Base-by-base conservation (phyloP, 2,113 vertebrate genomes). In the Mormyrus lacerda region DNA sequence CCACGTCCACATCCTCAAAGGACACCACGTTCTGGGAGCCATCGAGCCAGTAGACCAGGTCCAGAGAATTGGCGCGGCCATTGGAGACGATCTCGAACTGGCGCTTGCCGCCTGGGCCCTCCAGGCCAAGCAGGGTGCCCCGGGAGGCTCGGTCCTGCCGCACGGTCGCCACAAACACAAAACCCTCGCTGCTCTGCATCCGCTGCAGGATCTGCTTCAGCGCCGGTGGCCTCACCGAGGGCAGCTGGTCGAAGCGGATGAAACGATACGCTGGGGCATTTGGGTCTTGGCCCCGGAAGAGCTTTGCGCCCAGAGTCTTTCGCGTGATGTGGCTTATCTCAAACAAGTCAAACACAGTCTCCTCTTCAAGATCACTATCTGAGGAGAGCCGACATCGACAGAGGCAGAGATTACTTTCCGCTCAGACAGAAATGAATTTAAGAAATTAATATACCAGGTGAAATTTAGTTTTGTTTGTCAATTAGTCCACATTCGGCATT, bases 41-140 rank as follows among this genome's bases (percentile, higher is more conserved):
- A 2, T 96, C 97, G 50, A 96, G 90, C 97, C 97, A 98, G 93
- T 98, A 99, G 27, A 96, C 94, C 89, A 99, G 95, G 92, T 99
- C 98, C 95, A 99, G 95, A 2, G 96, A 97, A 96, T 99, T 98
- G 51, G 97, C 95, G 0, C 96, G 96, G 76, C 98, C 98, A 9
- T 99, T 98, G 92, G 98, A 99, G 91, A 99, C 93, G 0, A 99
- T 95, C 94, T 99, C 98, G 88, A 99, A 99, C 92, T 97, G 97
- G 90, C 97, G 94, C 88, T 94, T 95, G 90, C 94, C 93, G 7
- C 96, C 95, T 0, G 96, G 94, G 21, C 95, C 96, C 92, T 98
- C 97, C 91, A 99, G 90, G 2, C 95, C 96, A 87, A 99, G 93
- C 91, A 99, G 87, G 21, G 98, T 99, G 82, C 98, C 98, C 90